phyloP scores from a whole-genome alignment of 2,888 invertebrate genomes.

The Allophyes oxyacanthae region DNA sequence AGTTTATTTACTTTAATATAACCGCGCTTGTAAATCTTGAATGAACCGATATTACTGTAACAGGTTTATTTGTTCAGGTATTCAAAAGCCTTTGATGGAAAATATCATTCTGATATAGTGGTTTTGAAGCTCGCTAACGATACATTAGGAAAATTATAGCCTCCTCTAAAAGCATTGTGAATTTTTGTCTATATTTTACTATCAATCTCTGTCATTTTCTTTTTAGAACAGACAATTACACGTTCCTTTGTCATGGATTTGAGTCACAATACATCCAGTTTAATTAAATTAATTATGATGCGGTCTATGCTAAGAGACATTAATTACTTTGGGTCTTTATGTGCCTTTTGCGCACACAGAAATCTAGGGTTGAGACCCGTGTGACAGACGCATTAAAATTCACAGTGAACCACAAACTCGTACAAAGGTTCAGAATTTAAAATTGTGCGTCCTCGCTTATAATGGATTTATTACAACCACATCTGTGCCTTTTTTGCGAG shows the following conservation, averaged over 20 bases:
- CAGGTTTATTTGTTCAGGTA: slow-evolving; percentile 17
- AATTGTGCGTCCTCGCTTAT: slow-evolving; percentile 5
- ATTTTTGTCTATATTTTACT: not conserved
- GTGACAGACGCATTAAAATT: slow-evolving; percentile 50
- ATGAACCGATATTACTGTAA: slow-evolving; percentile 21
- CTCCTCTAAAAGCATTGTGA: not conserved
- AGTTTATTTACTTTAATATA: slow-evolving; percentile 36
- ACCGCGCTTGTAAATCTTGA: slow-evolving; percentile 21
- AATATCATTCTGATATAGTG: slow-evolving; percentile 35
- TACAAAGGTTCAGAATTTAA: slow-evolving; percentile 23
- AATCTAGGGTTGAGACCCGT: slow-evolving; percentile 18
- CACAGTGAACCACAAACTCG: slow-evolving; percentile 15
- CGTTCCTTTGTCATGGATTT: slow-evolving; percentile 13
- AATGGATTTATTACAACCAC: slow-evolving; percentile 15
- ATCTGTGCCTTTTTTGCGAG: slow-evolving; percentile 9
- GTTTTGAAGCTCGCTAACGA: slow-evolving; percentile 1
- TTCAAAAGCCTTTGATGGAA: slow-evolving; percentile 36
- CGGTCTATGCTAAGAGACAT: slow-evolving; percentile 51
- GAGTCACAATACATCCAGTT: slow-evolving; percentile 28
- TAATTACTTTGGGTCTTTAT: slow-evolving; percentile 53
- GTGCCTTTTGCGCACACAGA: slow-evolving; percentile 29
- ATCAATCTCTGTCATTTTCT: slow-evolving; percentile 15
- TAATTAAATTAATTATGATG: slow-evolving; percentile 61
- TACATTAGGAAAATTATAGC: slow-evolving; percentile 9
- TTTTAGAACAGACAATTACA: not conserved